Conservation (phyloP, 2,113 vertebrate genomes). For the Ageneiosus marmoratus region DNA sequence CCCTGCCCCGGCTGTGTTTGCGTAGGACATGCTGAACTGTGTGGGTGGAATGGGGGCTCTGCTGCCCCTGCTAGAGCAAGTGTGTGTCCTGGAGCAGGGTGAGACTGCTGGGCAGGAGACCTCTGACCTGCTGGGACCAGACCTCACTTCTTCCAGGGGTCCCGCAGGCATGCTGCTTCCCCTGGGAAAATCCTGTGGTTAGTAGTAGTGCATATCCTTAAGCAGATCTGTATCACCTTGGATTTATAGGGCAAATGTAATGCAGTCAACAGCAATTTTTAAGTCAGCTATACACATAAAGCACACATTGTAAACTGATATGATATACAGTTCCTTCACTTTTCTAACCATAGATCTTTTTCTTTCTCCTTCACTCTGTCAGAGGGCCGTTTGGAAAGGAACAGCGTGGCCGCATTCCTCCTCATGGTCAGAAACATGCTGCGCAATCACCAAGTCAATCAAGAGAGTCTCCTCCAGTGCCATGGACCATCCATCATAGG, state of each 20-base stretch:
- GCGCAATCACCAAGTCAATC: constrained; percentile 83
- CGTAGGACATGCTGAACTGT: constrained; percentile 89
- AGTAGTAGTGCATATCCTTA: constrained; percentile 18
- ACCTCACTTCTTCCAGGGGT: constrained; percentile 82
- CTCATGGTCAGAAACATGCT: constrained; percentile 93
- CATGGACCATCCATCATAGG: constrained; percentile 88
- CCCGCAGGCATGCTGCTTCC: constrained; percentile 84
- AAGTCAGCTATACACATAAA: not conserved
- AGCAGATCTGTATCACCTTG: not conserved
- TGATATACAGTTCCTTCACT: not conserved
- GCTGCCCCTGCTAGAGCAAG: constrained; percentile 87
- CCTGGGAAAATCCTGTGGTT: constrained; percentile 85
- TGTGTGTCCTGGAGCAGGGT: constrained; percentile 76
- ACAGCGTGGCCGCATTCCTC: constrained; percentile 89
- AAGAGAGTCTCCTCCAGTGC: constrained; percentile 90
- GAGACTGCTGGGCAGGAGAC: constrained; percentile 76
- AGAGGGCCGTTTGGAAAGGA: constrained; percentile 89
- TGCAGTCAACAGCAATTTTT: not conserved
- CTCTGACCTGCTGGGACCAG: constrained; percentile 85
- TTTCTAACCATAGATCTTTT: not conserved
- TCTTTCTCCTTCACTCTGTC: constrained; percentile 22
- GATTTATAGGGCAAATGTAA: not conserved
- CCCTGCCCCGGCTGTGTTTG: not conserved
- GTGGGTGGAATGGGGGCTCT: constrained; percentile 87
- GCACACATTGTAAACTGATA: not conserved